phyloP scores from a whole-genome alignment of 2,113 vertebrate species.

The Bombycilla garrulus region DNA sequence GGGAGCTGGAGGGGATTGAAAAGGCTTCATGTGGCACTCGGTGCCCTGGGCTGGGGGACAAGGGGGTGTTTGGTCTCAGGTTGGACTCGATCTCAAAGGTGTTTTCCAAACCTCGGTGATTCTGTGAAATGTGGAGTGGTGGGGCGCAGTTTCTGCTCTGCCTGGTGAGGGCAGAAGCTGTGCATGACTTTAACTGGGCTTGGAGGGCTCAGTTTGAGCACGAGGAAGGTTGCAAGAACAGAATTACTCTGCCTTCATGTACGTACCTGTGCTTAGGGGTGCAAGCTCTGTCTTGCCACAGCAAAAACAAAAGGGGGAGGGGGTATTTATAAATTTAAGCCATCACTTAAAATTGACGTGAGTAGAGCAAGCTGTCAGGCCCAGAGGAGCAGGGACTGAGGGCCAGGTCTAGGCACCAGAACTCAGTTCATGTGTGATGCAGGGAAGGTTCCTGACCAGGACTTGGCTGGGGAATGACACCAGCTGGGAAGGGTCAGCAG shows the following conservation, averaged over 20 bases:
- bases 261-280: background rate
- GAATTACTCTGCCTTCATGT: background rate
- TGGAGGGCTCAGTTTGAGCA: background rate
- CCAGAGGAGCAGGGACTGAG: background rate
- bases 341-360: rapidly evolving
- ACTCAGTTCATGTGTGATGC: background rate
- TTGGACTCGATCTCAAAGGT: rapidly evolving
- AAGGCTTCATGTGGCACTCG: background rate
- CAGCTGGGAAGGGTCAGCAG: background rate
- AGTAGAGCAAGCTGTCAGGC: too few species aligned
- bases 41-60: background rate
- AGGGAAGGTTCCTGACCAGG: background rate
- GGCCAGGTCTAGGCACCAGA: rapidly evolving
- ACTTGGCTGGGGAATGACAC: background rate
- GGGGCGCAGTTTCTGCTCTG: background rate
- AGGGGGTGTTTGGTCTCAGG: background rate
- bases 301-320: rapidly evolving
- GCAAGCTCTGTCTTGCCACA: background rate
- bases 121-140: rapidly evolving
- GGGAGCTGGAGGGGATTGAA: background rate
- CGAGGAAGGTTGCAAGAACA: background rate
- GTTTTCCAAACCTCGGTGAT: background rate
- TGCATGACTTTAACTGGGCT: background rate
- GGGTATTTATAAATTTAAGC: rapidly evolving
- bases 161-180: background rate